phyloP scores from a whole-genome alignment of 2,888 invertebrate genomes.

The Megalurothrips usitatus region DNA sequence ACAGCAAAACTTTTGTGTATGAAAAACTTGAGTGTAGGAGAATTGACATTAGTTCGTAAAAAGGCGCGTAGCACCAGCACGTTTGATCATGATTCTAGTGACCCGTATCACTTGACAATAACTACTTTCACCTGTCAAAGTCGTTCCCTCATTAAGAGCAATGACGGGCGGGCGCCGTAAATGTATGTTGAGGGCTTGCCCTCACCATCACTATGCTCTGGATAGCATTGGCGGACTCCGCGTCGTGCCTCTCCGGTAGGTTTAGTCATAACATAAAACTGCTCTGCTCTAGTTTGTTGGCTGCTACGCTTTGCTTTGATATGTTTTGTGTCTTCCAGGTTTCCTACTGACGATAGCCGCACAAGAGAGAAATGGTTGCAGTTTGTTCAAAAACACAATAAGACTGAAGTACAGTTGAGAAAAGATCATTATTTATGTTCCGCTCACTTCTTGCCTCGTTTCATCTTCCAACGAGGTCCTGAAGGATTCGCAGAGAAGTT shows the following conservation, averaged over 20 bases:
- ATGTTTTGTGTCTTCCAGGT: neutral
- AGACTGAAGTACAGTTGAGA: neutral
- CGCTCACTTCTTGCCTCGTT: neutral
- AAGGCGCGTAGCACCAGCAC: too few relatives aligned
- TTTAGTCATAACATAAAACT: neutral
- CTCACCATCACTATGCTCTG: neutral
- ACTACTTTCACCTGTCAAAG: too few relatives aligned
- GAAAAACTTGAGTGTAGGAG: too few relatives aligned
- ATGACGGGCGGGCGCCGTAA: neutral
- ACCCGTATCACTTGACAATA: too few relatives aligned
- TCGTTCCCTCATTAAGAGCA: too few relatives aligned
- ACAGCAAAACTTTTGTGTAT: neutral
- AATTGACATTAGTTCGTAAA: too few relatives aligned
- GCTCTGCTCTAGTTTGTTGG: neutral
- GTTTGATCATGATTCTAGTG: too few relatives aligned
- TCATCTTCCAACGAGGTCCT: neutral
- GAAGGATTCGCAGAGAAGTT: neutral
- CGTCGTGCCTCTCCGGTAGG: neutral
- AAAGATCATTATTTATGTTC: neutral
- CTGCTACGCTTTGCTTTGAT: neutral
- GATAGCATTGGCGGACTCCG: neutral
- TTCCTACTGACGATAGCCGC: neutral
- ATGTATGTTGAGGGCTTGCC: neutral
- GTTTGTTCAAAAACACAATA: neutral
- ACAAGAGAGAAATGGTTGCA: neutral